Base-by-base conservation (phyloP, 2,113 vertebrate species). In the Cyanoramphus novaezelandiae region DNA sequence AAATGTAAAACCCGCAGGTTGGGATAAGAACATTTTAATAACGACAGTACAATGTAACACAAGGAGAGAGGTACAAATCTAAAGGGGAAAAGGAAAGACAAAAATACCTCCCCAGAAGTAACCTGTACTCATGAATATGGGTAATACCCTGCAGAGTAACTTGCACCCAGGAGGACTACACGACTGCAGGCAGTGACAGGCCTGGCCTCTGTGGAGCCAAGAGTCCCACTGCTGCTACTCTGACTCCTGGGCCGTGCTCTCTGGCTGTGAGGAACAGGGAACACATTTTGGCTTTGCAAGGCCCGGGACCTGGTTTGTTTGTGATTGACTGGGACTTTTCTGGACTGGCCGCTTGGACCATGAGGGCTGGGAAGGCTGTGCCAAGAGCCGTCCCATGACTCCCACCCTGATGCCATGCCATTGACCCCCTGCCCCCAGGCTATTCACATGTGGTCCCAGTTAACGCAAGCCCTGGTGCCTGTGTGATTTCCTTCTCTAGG, bases 401-500 rank as follows among this genome's bases (percentile, higher is more conserved):
- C 62, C 39, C 21, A 23, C 17, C 17, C 52, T 0, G 1, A 14
- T 10, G 28, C 18, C 62, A 27, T 43, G 33, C 19, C 60, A 76
- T 50, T 1, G 2, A 28, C 3, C 18, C 10, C 17, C 17, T 5
- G 16, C 11, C 12, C 46, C 19, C 72, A 29, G 29, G 17, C 41
- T 60, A 11, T 47, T 11, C 0, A 0, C 39, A 10, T 0, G 0
- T 0, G 29, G 13, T n/a, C 29, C 41, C 59, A 12, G 12, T 3
- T 43, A 15, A n/a, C 8, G 35, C 10, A 8, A 53, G 15, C 23
- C 9, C 8, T 4, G 21, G 7, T 59, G 98, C 98, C 98, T 98
- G 98, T 3, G 64, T 49, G 3, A 97, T 65, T 79, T 98, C 98
- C 14, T 89, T 97, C 57, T 97, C 97, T 39, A 97, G 96, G 94